These are phyloP conservation scores for Rhamphomyia laevipes DNA, from an alignment of 2,888 invertebrate genomes.

Conservation along the genomic window DNA sequence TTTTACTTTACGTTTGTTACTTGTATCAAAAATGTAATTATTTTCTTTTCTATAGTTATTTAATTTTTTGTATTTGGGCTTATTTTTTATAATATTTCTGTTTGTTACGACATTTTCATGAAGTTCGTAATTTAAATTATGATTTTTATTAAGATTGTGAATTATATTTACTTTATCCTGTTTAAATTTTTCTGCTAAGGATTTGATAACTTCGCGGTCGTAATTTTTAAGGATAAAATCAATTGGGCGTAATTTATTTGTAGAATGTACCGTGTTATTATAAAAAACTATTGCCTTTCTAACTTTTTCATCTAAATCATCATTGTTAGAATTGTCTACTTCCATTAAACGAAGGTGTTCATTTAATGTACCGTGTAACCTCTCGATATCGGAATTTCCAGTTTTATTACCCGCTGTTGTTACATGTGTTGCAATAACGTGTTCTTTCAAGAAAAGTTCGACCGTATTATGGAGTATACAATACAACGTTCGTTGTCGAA, in stretches of 20 bases:
- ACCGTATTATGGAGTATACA: too few relatives aligned
- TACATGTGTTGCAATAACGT: neutral
- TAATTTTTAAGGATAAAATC: neutral
- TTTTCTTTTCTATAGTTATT: neutral
- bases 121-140: neutral
- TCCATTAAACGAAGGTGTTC: too few relatives aligned
- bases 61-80: neutral
- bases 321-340: neutral
- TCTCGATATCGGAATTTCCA: too few relatives aligned
- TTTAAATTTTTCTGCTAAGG: neutral
- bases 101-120: neutral
- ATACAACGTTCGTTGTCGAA: too few relatives aligned
- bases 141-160: too few relatives aligned
- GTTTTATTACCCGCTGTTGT: too few relatives aligned
- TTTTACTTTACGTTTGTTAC: neutral
- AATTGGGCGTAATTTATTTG: neutral
- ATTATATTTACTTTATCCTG: neutral
- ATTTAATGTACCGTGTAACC: too few relatives aligned
- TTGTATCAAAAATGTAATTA: neutral
- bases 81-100: neutral
- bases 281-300: neutral
- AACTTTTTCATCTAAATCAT: neutral
- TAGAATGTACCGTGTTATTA: neutral
- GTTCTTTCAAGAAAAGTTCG: constrained; percentile 2
- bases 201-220: neutral